phyloP scores from a whole-genome alignment of 2,888 invertebrate genomes.

The Thera obeliscata region DNA sequence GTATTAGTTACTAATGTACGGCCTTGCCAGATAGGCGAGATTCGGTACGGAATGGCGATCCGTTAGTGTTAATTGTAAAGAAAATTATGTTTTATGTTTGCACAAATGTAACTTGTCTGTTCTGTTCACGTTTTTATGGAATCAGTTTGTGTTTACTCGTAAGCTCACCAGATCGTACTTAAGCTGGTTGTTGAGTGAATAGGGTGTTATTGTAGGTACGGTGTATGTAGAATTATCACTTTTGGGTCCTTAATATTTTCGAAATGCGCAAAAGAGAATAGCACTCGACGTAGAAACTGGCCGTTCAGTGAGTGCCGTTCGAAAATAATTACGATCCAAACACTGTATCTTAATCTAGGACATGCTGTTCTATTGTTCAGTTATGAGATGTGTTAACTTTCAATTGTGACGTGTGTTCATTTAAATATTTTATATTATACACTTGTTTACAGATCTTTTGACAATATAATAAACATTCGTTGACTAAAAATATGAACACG shows the following conservation, averaged over 20 bases:
- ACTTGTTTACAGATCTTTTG: constrained; percentile 24
- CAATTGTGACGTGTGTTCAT: constrained; percentile 32
- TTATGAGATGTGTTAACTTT: constrained; percentile 14
- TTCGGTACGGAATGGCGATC: constrained; percentile 2
- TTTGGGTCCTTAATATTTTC: constrained; percentile 1
- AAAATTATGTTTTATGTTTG: constrained; percentile 39
- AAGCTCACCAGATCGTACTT: constrained; percentile 19
- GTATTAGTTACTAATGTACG: neutral
- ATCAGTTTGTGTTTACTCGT: constrained; percentile 26
- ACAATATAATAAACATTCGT: constrained; percentile 7
- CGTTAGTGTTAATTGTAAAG: constrained; percentile 31
- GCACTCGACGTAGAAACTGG: neutral
- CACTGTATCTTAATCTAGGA: neutral
- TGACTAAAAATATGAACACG: constrained; percentile 21
- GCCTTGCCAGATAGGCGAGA: constrained; percentile 8
- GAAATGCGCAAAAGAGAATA: neutral
- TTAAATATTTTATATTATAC: constrained; percentile 26
- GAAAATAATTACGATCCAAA: neutral
- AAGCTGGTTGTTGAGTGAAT: constrained; percentile 8
- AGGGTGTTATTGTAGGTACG: constrained; percentile 11
- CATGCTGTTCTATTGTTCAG: neutral
- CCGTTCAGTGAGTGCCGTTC: no score
- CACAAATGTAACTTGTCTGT: constrained; percentile 35
- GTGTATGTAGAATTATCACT: neutral
- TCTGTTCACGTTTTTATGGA: constrained; percentile 29